These are phyloP conservation scores for Drosophila yakuba DNA, from an alignment of 1,140 invertebrate genomes.

Conservation along the genomic window DNA sequence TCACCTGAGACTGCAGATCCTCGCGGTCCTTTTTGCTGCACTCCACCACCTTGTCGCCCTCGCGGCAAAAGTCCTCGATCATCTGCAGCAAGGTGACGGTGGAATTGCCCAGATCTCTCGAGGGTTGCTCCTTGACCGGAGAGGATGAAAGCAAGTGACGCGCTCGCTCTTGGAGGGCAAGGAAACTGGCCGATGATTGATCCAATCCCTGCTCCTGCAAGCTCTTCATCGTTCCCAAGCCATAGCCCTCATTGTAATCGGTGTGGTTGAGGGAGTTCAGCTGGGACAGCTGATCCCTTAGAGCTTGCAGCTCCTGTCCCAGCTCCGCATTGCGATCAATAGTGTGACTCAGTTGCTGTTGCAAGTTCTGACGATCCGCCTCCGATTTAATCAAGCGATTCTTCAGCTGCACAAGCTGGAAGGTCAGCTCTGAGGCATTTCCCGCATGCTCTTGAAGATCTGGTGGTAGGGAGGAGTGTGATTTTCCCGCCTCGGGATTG, in stretches of 20 bases:
- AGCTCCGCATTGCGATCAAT: constrained; percentile 86
- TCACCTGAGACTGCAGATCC: constrained; percentile 90
- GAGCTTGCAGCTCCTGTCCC: constrained; percentile 85
- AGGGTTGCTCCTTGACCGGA: constrained; percentile 70
- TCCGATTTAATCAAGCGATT: constrained; percentile 85
- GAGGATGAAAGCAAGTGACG: constrained; percentile 84
- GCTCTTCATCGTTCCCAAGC: constrained; percentile 68
- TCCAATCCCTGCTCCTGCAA: constrained; percentile 47
- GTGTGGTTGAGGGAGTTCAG: constrained; percentile 85
- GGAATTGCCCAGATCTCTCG: constrained; percentile 80
- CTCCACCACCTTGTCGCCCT: constrained; percentile 88
- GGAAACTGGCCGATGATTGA: constrained; percentile 73
- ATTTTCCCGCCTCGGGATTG: constrained; percentile 39
- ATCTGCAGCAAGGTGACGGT: constrained; percentile 85
- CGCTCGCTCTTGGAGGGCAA: constrained; percentile 85
- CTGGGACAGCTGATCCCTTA: constrained; percentile 86
- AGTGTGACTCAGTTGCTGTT: constrained; percentile 86
- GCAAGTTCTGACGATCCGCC: constrained; percentile 86
- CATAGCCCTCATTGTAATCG: constrained; percentile 87
- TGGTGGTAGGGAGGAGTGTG: constrained; percentile 66
- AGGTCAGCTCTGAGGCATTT: constrained; percentile 76
- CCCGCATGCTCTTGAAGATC: constrained; percentile 67
- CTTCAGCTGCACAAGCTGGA: constrained; percentile 85
- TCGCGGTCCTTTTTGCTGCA: constrained; percentile 88
- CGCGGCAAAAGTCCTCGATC: constrained; percentile 87